A percentile compares a stretch with the other conserved stretches of the same genome.
Conservation (phyloP, 2,888 invertebrate species). For the Scaptomyza cyrtandrae region DNA sequence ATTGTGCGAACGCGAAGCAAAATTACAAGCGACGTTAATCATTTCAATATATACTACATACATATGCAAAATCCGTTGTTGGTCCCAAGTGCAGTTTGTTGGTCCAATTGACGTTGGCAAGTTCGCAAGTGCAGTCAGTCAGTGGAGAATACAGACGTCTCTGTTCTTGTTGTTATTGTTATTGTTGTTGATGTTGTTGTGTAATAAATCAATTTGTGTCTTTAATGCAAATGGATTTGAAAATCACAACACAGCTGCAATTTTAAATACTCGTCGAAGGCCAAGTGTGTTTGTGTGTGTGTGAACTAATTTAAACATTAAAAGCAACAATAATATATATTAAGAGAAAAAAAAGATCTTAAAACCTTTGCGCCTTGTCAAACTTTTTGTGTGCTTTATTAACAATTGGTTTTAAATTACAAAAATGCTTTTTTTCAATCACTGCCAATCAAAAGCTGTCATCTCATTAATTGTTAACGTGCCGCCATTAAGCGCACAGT, state of each 20-base stretch:
- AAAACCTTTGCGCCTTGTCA: conserved; percentile 24
- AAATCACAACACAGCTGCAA: conserved; percentile 20
- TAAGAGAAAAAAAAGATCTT: conserved; percentile 29
- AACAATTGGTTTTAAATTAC: conserved; percentile 72
- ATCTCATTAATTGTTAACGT: conserved; percentile 49
- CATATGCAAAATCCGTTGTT: conserved; percentile 17
- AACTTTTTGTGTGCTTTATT: conserved; percentile 35
- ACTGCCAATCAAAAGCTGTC: conserved; percentile 32
- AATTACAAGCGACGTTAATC: conserved; percentile 47
- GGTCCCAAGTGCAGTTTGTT: conserved; percentile 40
- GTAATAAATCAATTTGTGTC: conserved; percentile 59
- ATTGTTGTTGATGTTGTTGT: conserved; percentile 42
- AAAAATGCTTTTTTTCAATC: conserved; percentile 46
- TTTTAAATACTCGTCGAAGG: conserved; percentile 41
- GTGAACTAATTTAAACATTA: conserved; percentile 9
- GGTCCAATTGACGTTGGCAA: conserved; percentile 49
- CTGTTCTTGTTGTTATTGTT: neutral
- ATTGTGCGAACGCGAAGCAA: conserved; percentile 26
- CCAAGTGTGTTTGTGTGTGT: conserved; percentile 5
- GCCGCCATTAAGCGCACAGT: conserved; percentile 46
- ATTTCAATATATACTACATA: conserved; percentile 27
- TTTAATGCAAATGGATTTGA: conserved; percentile 38
- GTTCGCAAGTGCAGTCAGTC: conserved; percentile 27
- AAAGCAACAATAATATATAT: conserved; percentile 4
- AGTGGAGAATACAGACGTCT: conserved; percentile 32